Evolutionary conservation across 2,888 invertebrate species (phyloP).

Genomic region (Leucoma salicis): DNA sequence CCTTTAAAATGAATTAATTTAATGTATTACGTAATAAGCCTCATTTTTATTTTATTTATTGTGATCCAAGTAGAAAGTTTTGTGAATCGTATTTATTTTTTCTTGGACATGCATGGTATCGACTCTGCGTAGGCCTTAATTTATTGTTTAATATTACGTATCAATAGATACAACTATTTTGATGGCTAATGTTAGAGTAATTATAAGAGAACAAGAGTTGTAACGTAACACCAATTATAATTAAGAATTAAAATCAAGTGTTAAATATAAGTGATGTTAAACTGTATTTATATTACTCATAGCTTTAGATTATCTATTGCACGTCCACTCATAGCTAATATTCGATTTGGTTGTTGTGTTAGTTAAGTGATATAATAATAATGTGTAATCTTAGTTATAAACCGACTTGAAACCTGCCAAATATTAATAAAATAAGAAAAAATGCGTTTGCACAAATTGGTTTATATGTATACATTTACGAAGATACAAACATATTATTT

Average conservation of each 20-base stretch:
- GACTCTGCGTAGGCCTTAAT: constrained; percentile 32
- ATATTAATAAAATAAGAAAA: constrained; percentile 59
- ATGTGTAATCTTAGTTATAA: constrained; percentile 22
- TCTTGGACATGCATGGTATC: constrained; percentile 24
- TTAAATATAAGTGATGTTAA: neutral
- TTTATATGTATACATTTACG: constrained; percentile 20
- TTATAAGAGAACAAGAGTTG: constrained; percentile 36
- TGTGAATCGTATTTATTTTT: constrained; percentile 32
- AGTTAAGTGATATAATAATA: neutral
- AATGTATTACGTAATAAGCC: constrained; percentile 10
- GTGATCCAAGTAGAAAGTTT: constrained; percentile 14
- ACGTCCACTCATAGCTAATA: neutral
- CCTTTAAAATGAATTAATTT: constrained; percentile 34
- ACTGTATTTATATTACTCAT: too few relatives aligned
- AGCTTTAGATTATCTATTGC: neutral
- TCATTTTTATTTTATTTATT: constrained; percentile 13
- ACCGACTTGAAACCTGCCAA: constrained; percentile 66
- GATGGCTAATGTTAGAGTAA: constrained; percentile 25
- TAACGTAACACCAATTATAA: constrained; percentile 63
- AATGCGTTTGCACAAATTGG: constrained; percentile 42
- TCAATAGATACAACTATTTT: constrained; percentile 17
- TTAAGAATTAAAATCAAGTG: constrained; percentile 12
- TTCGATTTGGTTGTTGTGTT: constrained; percentile 2
- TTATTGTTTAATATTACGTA: constrained; percentile 25
- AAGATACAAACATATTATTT: too few relatives aligned